Conservation (phyloP, 2,888 invertebrate genomes). For the Drosophila borborema region DNA sequence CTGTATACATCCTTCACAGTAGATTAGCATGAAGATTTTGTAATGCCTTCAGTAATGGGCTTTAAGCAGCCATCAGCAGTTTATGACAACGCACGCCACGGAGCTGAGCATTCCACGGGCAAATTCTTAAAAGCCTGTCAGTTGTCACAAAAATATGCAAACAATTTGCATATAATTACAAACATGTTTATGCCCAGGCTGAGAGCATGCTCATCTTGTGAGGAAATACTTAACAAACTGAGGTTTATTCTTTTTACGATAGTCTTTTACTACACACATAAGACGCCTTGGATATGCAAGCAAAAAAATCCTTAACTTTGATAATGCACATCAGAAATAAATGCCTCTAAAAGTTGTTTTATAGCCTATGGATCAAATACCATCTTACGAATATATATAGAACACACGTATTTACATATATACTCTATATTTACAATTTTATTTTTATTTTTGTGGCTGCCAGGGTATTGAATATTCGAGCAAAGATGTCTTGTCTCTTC, state of each 20-base stretch:
- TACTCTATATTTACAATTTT: neutral
- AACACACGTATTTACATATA: too few relatives aligned
- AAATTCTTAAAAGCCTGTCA: conserved; percentile 13
- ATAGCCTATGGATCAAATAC: neutral
- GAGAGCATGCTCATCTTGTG: neutral
- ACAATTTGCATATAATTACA: conserved; percentile 54
- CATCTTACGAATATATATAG: neutral
- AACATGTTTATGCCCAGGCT: conserved; percentile 19
- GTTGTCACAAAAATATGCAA: conserved; percentile 49
- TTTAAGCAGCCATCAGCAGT: conserved; percentile 6
- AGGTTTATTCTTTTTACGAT: neutral
- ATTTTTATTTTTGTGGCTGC: neutral
- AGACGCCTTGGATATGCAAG: neutral
- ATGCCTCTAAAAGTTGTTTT: neutral
- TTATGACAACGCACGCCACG: neutral
- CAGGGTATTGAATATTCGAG: neutral
- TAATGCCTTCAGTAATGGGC: neutral
- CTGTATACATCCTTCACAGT: conserved; percentile 10
- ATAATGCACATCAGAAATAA: neutral
- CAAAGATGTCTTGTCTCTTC: neutral
- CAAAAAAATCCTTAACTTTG: neutral
- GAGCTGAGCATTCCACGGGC: conserved; percentile 27
- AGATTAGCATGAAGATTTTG: neutral
- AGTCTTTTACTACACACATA: neutral
- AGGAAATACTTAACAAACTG: neutral